Evolutionary conservation across 2,888 invertebrate species (phyloP), one percentile per base, ranked within the genome.

Genomic region (Poecilus cupreus): DNA sequence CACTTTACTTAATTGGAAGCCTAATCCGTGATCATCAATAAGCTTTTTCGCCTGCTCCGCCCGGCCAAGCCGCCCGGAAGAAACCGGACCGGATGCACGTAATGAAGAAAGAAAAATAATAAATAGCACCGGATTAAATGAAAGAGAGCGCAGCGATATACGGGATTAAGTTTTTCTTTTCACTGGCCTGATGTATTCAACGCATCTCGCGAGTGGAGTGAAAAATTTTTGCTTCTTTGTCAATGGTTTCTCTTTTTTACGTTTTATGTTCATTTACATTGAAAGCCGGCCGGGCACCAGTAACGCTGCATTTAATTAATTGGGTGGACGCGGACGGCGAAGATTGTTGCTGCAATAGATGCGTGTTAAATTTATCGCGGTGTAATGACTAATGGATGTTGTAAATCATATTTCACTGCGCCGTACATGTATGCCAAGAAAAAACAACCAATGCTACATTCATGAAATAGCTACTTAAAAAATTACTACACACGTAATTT

Each of bases 51-150:
- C 39, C 39, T 37, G 18, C 20, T 13, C 16, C 32, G 32, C n/a
- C n/a, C n/a, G n/a, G n/a, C n/a, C n/a, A 32, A 60, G 10, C 11
- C 11, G 60, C 6, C 60, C 24, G 70, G 11, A 39, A 20, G 24
- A 22, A 72, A 72, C 46, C 51, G 64, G 46, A 11, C 43, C 72
- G 72, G 70, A 70, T 68, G 37, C 79, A 49, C 24, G 57, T 80
- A 80, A 80, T 80, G 80, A 80, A 80, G 80, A 80, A 80, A 80
- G 72, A 80, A 80, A 75, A 80, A 80, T 80, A 80, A 80, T 80
- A 80, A 80, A 80, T 80, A 51, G 80, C 39, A 24, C n/a, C 37
- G 80, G 80, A 80, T 80, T 80, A 80, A 57, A 80, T 79, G 70
- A 79, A 70, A 68, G 70, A 43, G 32, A 49, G 46, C 78, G 20